Base-by-base conservation (phyloP, 2,797 vertebrate genomes). In the Tragelaphus oryx region DNA sequence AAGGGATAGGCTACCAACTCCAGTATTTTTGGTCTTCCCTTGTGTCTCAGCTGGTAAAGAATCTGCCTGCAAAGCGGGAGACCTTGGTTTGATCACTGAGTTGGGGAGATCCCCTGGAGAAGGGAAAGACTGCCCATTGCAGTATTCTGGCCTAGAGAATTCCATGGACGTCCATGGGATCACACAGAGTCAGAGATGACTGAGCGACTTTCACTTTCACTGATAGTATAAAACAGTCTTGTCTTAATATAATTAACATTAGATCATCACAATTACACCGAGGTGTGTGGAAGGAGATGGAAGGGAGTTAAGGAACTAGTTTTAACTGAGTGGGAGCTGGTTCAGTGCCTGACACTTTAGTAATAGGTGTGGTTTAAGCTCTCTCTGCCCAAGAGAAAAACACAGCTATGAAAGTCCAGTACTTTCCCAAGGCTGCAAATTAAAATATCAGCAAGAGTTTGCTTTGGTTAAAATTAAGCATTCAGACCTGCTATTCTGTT, bases 301-400 rank as follows among this genome's bases (percentile, higher is more conserved):
- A 30, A 87, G 5, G 22, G 3, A 84, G 0, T 1, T 9, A 59
- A 11, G 13, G 17, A 59, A 17, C 8, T 2, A 2, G 37, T 20
- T 30, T 1, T 12, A 33, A 44, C 22, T 4, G 13, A 44, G 5
- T 24, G 3, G 1, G 2, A 33, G 24, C 4, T 10, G 5, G 2
- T 59, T 18, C 22, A 5, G 14, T 13, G 6, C 30, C 37, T 5
- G 3, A 6, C 18, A 11, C 16, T 14, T 24, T 10, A 75, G 5
- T 24, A 12, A 30, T 12, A 76, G 4, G 0, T 30, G 60, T 52
- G 20, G 0, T 16, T 18, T 44, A 30, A 75, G 2, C 16, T 68
- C 9, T 75, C 4, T 59, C 10, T 24, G 24, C 3, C 3, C 7
- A 37, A 8, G 14, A 60, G 54, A 41, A 95, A 86, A 50, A 1